Evolutionary conservation across 2,888 invertebrate genomes (phyloP).

Genomic region (Euzophera pinguis): DNA sequence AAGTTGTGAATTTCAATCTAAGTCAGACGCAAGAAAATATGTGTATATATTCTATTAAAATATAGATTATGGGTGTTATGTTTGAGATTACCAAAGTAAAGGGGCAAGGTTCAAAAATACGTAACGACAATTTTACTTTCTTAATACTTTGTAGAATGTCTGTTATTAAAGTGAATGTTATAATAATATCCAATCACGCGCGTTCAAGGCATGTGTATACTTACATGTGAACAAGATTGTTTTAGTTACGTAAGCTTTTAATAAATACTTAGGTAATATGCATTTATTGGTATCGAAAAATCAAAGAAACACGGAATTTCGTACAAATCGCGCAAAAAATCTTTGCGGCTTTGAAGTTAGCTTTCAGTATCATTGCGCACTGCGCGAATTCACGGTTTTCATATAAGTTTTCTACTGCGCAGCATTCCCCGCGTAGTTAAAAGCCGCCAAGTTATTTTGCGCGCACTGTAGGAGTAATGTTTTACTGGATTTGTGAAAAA

Average conservation of each 20-base stretch:
- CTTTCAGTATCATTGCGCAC: background rate
- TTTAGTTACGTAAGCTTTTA: background rate
- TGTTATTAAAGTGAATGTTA: constrained; percentile 9
- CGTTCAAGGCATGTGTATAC: background rate
- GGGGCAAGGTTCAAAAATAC: constrained; percentile 8
- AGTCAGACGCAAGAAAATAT: too few relatives aligned
- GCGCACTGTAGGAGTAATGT: too few relatives aligned
- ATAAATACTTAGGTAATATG: constrained; percentile 2
- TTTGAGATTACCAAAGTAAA: background rate
- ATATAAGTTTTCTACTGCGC: too few relatives aligned
- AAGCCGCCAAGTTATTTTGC: too few relatives aligned
- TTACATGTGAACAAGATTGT: background rate
- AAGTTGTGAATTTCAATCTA: too few relatives aligned
- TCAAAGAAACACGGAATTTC: background rate
- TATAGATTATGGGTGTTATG: background rate
- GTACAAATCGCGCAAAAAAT: too few relatives aligned
- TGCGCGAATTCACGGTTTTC: too few relatives aligned
- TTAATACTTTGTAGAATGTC: constrained; percentile 13
- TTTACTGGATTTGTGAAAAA: background rate
- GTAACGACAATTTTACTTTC: constrained; percentile 11
- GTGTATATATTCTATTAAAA: too few relatives aligned
- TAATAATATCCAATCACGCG: background rate
- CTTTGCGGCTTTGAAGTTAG: background rate
- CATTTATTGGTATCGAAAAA: background rate
- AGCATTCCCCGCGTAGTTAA: too few relatives aligned